Evolutionary conservation across 1,140 invertebrate species (phyloP), one percentile per base, ranked within the genome.

Genomic region (Pomacea maculata): DNA sequence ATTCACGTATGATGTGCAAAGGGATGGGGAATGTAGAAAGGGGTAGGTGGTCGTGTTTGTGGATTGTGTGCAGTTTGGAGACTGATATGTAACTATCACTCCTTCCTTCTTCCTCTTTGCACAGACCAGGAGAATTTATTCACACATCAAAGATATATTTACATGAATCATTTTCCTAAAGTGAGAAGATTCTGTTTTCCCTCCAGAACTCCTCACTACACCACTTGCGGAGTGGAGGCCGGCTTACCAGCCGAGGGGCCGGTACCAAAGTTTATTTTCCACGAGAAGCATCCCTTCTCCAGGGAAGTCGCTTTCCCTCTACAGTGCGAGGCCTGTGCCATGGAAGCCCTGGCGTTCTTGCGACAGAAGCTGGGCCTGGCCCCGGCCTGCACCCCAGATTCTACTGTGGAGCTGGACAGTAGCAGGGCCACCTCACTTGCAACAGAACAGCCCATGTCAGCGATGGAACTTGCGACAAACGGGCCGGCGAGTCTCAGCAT

Each of bases 161-260:
- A 57, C 55, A 57, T 61, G 11, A 11, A 9, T 61, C 57, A 14
- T 11, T 61, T 61, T 11, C 1, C 57, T 61, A 6, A 17, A 6
- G 15, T 61, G 57, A 61, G 11, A 61, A 17, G 57, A 61, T 17
- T 61, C 57, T 61, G 57, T 17, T 61, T 70, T 70, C 9, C 67
- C 11, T 11, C n/a, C 29, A 76, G 75, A n/a, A 55, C 25, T 17
- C n/a, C 11, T 29, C 75, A n/a, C 10, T 77, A 77, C 52, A 77
- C 75, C 11, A 34, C 19, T 7, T 67, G 15, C 0, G 75, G 75
- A 19, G 75, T 63, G 0, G 9, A 45, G 45, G 75, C 52, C 8
- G 75, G 75, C 5, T 21, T 77, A 21, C 45, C 75, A 4, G 15
- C 75, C 11, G 75, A 77, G 34, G 75, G 75, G 8, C 75, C 75